Base-by-base conservation (phyloP, 1,140 invertebrate genomes). In the Heliconius congener region DNA sequence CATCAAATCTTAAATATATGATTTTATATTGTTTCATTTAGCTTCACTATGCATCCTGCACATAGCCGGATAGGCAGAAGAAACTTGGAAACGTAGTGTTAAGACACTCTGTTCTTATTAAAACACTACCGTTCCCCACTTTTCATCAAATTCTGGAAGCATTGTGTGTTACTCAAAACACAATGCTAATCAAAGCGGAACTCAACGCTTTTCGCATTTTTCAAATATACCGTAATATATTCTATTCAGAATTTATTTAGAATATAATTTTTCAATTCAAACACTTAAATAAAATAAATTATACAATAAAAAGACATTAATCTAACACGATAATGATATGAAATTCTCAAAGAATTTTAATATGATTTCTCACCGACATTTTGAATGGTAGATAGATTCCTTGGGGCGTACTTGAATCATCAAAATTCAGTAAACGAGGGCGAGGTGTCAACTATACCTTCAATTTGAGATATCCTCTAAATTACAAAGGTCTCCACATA, bases 401-500 rank as follows among this genome's bases (percentile, higher is more conserved):
- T 60, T 34, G n/a, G 75, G 50, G 46, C 18, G 42, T 46, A 23
- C 76, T 71, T 30, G 75, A 27, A 8, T 86, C 87, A 89, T 90
- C 85, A 87, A 89, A 86, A 91, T 91, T 91, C 88, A 82, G 82
- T 71, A 37, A 79, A 82, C 78, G 81, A 83, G 71, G 76, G 74
- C 79, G 73, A 85, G 86, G 89, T 90, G 90, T 87, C 90, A 89
- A 87, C 84, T 86, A 87, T 88, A 88, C 90, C 90, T 90, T 88
- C 88, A 92, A 90, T 90, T 90, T 90, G 87, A 87, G 86, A 88
- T 84, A 86, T 88, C 86, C 86, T 90, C 89, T 88, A 89, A 92
- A 91, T 91, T 90, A 90, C 90, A 88, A 88, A 91, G 90, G 88
- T 90, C 90, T 89, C 84, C 90, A 88, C 90, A 91, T 90, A 92